These are phyloP conservation scores for Anabas testudineus DNA, from an alignment of 2,797 vertebrate genomes.

Conservation along the genomic window DNA sequence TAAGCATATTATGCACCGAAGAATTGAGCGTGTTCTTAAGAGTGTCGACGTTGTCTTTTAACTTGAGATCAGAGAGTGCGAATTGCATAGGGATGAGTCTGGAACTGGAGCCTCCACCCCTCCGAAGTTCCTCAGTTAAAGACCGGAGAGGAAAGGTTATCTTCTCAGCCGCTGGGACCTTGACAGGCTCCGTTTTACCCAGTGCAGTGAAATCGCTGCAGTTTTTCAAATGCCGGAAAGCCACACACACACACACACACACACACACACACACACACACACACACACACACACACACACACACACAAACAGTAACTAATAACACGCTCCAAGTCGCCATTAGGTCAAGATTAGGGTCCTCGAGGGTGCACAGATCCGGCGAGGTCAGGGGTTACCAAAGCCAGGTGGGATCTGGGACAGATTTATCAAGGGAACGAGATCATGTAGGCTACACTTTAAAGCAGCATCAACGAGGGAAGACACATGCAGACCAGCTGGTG, in stretches of 20 bases:
- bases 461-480: conserved; percentile 84
- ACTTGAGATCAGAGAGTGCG: conserved; percentile 77
- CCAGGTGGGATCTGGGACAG: conserved; percentile 84
- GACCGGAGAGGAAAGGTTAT: conserved; percentile 59
- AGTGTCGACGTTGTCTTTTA: conserved; percentile 73
- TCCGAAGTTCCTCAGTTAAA: conserved; percentile 52
- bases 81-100: conserved; percentile 71
- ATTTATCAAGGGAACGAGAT: conserved; percentile 86
- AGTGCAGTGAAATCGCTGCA: conserved; percentile 42
- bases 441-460: conserved; percentile 86
- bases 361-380: conserved; percentile 54
- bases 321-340: conserved; percentile 48
- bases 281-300: conserved; percentile 32
- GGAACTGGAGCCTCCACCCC: conserved; percentile 37
- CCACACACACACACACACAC: conserved; percentile 34
- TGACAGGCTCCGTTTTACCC: conserved; percentile 36
- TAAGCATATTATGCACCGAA: conserved; percentile 73
- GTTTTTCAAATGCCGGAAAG: conserved; percentile 33
- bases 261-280: conserved; percentile 51
- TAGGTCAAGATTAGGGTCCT: conserved; percentile 82
- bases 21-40: conserved; percentile 65
- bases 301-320: conserved; percentile 56
- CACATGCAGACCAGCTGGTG: conserved; percentile 82
- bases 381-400: conserved; percentile 82
- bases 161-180: conserved; percentile 47